Evolutionary conservation across 2,113 vertebrate species (phyloP), one percentile per base, ranked within the genome.

Genomic region (Aphyosemion australe): DNA sequence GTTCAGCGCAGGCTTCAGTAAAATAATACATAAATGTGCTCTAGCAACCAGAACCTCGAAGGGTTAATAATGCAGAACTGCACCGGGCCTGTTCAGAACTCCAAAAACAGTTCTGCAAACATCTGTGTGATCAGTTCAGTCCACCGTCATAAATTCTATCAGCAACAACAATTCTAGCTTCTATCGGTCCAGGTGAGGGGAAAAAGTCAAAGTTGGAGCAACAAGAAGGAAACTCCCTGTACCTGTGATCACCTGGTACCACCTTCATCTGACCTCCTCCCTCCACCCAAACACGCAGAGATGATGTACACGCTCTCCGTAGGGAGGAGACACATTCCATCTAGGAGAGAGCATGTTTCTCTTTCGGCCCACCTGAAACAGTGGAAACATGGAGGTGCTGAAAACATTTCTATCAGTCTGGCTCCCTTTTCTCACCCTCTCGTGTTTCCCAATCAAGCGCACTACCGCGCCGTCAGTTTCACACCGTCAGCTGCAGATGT

Each of bases 201-300:
- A 13, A 13, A 42, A 14, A 57, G 6, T 6, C 0, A 46, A 54
- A 78, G n/a, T 67, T 68, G 54, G 71, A 85, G 56, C 13, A 12
- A 32, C 45, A 57, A 14, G 65, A 75, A 45, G 1, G 71, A 61
- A 9, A 42, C 68, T 72, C 49, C 46, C 72, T 78, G 88, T 91
- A 91, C 88, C 88, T 88, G 84, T 66, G 76, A 77, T 85, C 74
- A 82, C 84, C 84, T 86, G 88, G 87, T 86, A 90, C 86, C 68
- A 82, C 84, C 84, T 87, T 57, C 52, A 51, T 56, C 72, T 80
- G 74, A 84, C 76, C 68, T 73, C 53, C 55, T 66, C 15, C 63
- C 46, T 18, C 15, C 57, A 11, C 49, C 16, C 61, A 60, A 71
- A 60, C 34, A 61, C 65, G 72, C 65, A 58, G 37, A 56, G 12